A percentile compares a stretch with the other conserved stretches of the same genome.
phyloP scores from a whole-genome alignment of 2,888 invertebrate genomes.

The Drosophila quinaria region DNA sequence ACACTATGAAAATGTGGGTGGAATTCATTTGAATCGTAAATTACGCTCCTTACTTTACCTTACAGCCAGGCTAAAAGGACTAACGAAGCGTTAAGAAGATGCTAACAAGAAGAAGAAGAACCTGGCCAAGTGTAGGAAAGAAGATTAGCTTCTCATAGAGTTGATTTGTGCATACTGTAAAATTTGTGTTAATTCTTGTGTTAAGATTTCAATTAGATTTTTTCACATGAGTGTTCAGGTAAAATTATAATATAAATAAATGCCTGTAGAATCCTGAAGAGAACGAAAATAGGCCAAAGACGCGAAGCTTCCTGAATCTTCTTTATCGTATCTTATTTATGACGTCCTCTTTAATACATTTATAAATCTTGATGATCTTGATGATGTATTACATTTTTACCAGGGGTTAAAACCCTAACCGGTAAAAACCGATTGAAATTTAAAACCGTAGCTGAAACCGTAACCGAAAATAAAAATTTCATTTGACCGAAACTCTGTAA shows the following conservation, averaged over 20 bases:
- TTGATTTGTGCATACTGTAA: constrained; percentile 63
- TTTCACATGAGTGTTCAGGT: constrained; percentile 10
- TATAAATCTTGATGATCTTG: too few species aligned
- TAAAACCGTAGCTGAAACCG: too few species aligned
- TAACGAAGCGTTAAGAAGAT: constrained; percentile 72
- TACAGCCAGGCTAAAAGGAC: constrained; percentile 27
- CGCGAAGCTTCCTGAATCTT: neutral
- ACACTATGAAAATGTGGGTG: constrained; percentile 79
- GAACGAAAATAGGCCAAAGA: too few species aligned
- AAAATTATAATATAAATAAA: neutral
- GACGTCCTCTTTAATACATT: too few species aligned
- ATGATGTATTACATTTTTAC: too few species aligned
- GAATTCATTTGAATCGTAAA: constrained; percentile 77
- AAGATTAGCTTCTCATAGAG: constrained; percentile 26
- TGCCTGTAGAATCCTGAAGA: neutral
- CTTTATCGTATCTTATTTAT: too few species aligned
- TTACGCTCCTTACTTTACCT: constrained; percentile 58
- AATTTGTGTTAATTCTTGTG: constrained; percentile 54
- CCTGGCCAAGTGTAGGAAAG: constrained; percentile 1
- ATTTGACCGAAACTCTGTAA: too few species aligned
- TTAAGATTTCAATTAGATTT: constrained; percentile 44
- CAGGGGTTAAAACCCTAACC: too few species aligned
- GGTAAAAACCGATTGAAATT: too few species aligned
- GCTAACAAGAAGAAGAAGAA: constrained; percentile 31
- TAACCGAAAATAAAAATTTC: too few species aligned